Percentiles rank a stretch among this genome's conserved stretches.
Evolutionary conservation across 37 sponge, comb jelly and placozoan genomes (phyloP).

Genomic region (Theonella swinhoei): DNA sequence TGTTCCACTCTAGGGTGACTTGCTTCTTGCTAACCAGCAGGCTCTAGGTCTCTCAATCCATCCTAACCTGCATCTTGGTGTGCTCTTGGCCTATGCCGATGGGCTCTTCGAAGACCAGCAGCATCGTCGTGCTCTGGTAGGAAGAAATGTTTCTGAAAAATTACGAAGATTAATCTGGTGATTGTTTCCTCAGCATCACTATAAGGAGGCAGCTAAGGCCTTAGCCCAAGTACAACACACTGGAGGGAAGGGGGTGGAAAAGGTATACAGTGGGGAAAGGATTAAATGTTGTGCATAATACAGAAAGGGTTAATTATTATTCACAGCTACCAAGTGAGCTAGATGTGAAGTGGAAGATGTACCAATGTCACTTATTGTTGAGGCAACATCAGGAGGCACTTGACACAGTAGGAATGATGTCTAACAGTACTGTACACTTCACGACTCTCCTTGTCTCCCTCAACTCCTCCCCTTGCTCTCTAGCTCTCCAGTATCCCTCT

Average conservation of each 20-base stretch:
- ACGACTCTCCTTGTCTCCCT: not conserved
- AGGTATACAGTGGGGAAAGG: not conserved
- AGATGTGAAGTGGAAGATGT: constrained; percentile 48
- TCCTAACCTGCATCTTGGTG: not conserved
- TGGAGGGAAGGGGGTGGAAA: not conserved
- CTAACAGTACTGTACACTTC: not conserved
- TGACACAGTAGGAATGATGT: constrained; percentile 3
- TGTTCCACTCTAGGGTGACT: constrained; percentile 44
- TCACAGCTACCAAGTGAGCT: constrained; percentile 1
- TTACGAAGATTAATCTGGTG: not conserved
- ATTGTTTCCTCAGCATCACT: constrained; percentile 24
- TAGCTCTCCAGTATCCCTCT: constrained; percentile 28
- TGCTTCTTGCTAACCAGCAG: constrained; percentile 23
- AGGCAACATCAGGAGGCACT: constrained; percentile 40
- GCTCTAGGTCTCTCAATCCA: not conserved
- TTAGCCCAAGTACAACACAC: not conserved
- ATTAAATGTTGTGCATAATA: not conserved
- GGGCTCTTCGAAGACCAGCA: constrained; percentile 19
- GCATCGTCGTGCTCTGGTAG: constrained; percentile 43
- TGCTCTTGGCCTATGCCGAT: constrained; percentile 27
- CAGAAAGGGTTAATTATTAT: not conserved
- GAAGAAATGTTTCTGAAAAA: not conserved
- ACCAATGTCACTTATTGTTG: constrained; percentile 29
- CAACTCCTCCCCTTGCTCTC: not conserved
- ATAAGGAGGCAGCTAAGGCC: constrained; percentile 7